Percentiles rank a stretch among this genome's conserved stretches.
These are phyloP conservation scores for Hyla sarda DNA, from an alignment of 2,113 vertebrate genomes.

Conservation along the genomic window DNA sequence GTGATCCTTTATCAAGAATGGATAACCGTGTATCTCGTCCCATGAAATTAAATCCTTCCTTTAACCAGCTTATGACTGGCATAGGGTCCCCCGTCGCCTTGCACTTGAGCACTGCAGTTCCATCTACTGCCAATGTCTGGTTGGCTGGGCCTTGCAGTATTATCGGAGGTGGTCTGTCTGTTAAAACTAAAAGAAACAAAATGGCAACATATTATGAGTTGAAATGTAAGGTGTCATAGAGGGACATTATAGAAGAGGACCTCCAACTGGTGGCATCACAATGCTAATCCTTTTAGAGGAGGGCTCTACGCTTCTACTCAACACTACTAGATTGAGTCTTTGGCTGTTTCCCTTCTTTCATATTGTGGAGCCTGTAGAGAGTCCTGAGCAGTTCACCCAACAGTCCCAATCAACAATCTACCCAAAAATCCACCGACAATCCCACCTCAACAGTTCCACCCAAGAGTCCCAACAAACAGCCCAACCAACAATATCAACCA, in stretches of 20 bases:
- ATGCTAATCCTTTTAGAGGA: background rate
- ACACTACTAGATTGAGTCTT: background rate
- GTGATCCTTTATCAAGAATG: conserved; percentile 89
- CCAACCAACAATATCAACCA: too few species aligned
- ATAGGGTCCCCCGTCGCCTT: conserved; percentile 94
- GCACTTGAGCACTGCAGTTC: conserved; percentile 90
- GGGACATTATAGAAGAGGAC: too few species aligned
- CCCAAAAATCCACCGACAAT: too few species aligned
- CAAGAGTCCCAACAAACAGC: too few species aligned
- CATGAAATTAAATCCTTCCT: conserved; percentile 93
- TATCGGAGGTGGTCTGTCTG: conserved; percentile 95
- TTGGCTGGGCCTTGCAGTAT: conserved; percentile 96
- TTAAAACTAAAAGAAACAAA: conserved; percentile 80
- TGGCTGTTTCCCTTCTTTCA: background rate
- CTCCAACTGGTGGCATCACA: too few species aligned
- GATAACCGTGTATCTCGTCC: conserved; percentile 90
- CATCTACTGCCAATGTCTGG: conserved; percentile 90
- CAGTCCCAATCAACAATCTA: too few species aligned
- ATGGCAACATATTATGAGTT: background rate
- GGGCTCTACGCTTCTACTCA: background rate
- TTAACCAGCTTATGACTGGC: conserved; percentile 95
- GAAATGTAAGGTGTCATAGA: background rate
- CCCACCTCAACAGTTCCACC: too few species aligned
- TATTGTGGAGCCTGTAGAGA: background rate
- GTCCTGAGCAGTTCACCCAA: background rate